Evolutionary conservation across 1,140 invertebrate species (phyloP).

Genomic region (Hyles vespertilio): DNA sequence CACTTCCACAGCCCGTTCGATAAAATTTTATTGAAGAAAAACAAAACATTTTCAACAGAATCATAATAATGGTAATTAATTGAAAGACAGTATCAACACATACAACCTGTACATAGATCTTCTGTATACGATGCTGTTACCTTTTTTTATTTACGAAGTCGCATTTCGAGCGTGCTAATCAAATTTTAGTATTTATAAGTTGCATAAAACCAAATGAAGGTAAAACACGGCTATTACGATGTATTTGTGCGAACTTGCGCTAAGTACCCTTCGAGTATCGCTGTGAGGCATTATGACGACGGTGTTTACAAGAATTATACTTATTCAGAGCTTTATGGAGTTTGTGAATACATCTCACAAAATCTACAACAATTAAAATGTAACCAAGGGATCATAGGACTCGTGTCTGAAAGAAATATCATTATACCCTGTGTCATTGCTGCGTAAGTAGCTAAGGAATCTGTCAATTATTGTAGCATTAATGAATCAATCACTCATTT

Average conservation of each 20-base stretch:
- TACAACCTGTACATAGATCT: neutral
- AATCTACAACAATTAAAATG: conserved; percentile 53
- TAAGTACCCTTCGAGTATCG: conserved; percentile 44
- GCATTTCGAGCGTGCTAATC: neutral
- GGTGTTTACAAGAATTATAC: conserved; percentile 45
- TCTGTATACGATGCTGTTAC: neutral
- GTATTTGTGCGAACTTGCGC: conserved; percentile 58
- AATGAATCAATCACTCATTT: too few relatives aligned
- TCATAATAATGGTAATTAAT: too few relatives aligned
- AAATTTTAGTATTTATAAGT: neutral
- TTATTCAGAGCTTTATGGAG: conserved; percentile 60
- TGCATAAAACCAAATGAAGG: conserved; percentile 34
- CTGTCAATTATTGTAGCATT: too few relatives aligned
- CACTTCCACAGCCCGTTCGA: too few relatives aligned
- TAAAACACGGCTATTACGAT: conserved; percentile 58
- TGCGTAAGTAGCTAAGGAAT: conserved; percentile 44
- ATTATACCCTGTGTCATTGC: conserved; percentile 60
- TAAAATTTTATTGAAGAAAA: too few relatives aligned
- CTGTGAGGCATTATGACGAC: conserved; percentile 43
- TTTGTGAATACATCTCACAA: conserved; percentile 64
- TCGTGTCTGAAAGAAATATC: conserved; percentile 55
- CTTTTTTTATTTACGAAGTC: neutral
- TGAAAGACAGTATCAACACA: neutral
- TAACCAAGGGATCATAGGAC: conserved; percentile 50
- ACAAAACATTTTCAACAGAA: too few relatives aligned